These are phyloP conservation scores for Sesamia nonagrioides DNA, from an alignment of 1,140 invertebrate genomes.

Conservation along the genomic window DNA sequence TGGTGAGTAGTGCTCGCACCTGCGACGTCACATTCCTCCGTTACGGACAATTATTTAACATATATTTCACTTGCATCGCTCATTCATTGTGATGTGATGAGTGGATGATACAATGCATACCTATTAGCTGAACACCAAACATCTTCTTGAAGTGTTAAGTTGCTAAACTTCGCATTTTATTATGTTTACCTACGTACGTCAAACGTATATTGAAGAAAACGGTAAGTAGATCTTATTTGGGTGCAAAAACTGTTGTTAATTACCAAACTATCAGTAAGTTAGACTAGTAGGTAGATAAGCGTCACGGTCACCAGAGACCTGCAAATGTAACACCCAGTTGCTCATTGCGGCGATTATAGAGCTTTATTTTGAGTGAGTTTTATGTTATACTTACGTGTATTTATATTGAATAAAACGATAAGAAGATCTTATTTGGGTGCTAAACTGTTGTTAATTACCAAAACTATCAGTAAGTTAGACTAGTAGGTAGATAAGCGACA, in stretches of 20 bases:
- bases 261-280: neutral
- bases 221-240: neutral
- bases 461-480: neutral
- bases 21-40: conserved; percentile 77
- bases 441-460: neutral
- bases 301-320: neutral
- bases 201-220: neutral
- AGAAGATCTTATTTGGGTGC: neutral
- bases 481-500: too few species aligned
- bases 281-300: neutral
- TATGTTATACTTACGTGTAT: too few species aligned
- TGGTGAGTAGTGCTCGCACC: conserved; percentile 31
- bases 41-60: conserved; percentile 71
- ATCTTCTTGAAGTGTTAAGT: neutral
- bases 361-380: neutral
- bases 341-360: neutral
- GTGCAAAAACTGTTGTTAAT: too few species aligned
- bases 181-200: neutral
- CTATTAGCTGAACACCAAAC: conserved; percentile 13
- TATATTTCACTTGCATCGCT: conserved; percentile 62
- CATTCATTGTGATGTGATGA: conserved; percentile 44
- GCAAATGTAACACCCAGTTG: neutral
- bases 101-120: conserved; percentile 33
- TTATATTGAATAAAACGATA: neutral
- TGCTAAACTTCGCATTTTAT: conserved; percentile 6